Percentiles rank a stretch among this genome's conserved stretches.
Evolutionary conservation across 2,888 invertebrate genomes (phyloP).

Genomic region (Bruchidius siliquastri): DNA sequence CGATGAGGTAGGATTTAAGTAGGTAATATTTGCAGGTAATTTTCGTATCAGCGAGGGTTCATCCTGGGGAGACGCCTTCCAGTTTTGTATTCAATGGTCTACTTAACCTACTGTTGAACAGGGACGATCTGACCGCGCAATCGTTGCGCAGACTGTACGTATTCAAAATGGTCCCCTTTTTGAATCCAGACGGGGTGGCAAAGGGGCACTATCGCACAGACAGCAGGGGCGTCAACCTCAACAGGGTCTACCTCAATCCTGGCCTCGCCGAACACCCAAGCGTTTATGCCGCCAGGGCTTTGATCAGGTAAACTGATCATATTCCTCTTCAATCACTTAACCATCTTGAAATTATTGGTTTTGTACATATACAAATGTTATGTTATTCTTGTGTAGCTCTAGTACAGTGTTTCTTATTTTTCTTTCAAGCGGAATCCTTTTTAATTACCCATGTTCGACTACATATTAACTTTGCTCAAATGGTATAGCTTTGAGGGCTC

Average conservation of each 20-base stretch:
- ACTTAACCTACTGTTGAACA: slow-evolving; percentile 69
- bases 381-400: too few species aligned
- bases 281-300: slow-evolving; percentile 76
- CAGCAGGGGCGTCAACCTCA: slow-evolving; percentile 81
- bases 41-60: slow-evolving; percentile 83
- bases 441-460: too few species aligned
- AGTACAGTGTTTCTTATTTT: too few species aligned
- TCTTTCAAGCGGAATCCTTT: too few species aligned
- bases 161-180: slow-evolving; percentile 85
- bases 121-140: slow-evolving; percentile 71
- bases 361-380: too few species aligned
- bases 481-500: too few species aligned
- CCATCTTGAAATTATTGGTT: too few species aligned
- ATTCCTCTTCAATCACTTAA: too few species aligned
- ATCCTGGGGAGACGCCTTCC: slow-evolving; percentile 89
- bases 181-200: slow-evolving; percentile 89
- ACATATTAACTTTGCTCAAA: too few species aligned
- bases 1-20: slow-evolving; percentile 13
- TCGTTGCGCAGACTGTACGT: slow-evolving; percentile 71
- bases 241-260: slow-evolving; percentile 81
- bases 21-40: slow-evolving; percentile 74
- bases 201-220: slow-evolving; percentile 84
- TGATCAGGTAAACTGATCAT: slow-evolving; percentile 53
- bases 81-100: slow-evolving; percentile 89
- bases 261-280: slow-evolving; percentile 71